Conservation (phyloP, 2,113 vertebrate genomes). For the Oreochromis aureus region DNA sequence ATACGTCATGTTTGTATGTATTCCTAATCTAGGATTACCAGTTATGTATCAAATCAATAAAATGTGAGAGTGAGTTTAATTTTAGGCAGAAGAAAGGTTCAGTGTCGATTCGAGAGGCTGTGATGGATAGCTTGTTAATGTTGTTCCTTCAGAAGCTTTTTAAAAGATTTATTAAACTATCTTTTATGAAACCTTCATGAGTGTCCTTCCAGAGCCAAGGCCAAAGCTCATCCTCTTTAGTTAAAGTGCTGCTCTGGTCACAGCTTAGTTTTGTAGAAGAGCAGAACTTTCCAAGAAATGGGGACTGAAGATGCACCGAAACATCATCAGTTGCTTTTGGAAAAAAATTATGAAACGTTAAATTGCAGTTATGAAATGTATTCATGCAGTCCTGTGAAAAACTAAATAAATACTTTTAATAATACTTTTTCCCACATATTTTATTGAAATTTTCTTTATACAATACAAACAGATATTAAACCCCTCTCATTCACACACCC, state of each 20-base stretch:
- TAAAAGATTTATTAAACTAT: neutral
- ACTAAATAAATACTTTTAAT: neutral
- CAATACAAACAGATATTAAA: neutral
- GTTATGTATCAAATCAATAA: neutral
- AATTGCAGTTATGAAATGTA: neutral
- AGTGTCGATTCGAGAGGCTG: neutral
- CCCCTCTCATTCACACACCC: neutral
- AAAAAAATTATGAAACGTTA: accelerated
- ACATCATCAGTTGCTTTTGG: neutral
- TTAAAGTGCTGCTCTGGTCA: neutral
- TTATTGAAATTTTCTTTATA: neutral
- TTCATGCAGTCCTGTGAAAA: neutral
- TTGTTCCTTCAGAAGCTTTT: neutral
- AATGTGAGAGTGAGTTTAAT: neutral
- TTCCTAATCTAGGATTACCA: neutral
- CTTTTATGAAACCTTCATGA: neutral
- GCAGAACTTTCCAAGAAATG: neutral
- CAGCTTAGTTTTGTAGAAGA: neutral
- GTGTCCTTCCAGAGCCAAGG: neutral
- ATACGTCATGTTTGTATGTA: accelerated
- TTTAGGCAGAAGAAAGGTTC: neutral
- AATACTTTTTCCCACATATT: neutral
- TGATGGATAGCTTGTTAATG: neutral
- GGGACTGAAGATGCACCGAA: neutral
- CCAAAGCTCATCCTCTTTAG: neutral